Evolutionary conservation across 2,113 vertebrate species (phyloP).

Genomic region (Aegotheles bennettii): DNA sequence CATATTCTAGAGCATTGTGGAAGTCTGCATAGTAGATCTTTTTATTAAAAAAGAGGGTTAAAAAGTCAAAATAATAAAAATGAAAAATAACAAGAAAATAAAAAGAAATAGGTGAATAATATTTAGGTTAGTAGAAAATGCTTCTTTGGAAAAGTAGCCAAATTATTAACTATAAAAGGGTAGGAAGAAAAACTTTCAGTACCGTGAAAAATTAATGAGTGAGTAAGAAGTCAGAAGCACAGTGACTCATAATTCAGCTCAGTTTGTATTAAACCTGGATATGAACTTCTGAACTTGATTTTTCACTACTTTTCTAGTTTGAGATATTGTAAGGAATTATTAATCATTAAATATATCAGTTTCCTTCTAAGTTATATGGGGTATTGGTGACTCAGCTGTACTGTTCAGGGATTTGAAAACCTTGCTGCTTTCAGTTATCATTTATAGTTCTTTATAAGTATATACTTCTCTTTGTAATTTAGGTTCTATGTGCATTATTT

Average conservation of each 20-base stretch:
- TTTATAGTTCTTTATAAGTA: background rate
- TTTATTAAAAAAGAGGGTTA: constrained; percentile 23
- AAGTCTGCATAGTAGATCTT: background rate
- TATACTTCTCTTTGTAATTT: background rate
- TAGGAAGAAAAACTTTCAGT: constrained; percentile 42
- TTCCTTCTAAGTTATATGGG: background rate
- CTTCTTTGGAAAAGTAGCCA: constrained; percentile 47
- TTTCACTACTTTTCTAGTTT: background rate
- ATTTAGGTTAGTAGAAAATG: constrained; percentile 45
- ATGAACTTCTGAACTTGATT: constrained; percentile 27
- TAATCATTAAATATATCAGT: background rate
- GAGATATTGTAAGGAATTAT: background rate
- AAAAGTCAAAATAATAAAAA: constrained; percentile 27
- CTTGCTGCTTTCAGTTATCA: background rate
- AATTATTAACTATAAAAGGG: constrained; percentile 50
- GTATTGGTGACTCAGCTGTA: background rate
- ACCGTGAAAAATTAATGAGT: constrained; percentile 47
- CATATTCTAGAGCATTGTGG: background rate
- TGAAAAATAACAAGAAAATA: constrained; percentile 6
- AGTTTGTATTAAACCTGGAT: background rate
- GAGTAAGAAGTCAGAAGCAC: constrained; percentile 43
- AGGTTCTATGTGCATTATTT: background rate
- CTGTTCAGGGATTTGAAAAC: background rate
- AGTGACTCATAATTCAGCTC: constrained; percentile 48
- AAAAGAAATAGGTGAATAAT: constrained; percentile 3